These are phyloP conservation scores for Brachyptera risi DNA, from an alignment of 2,888 invertebrate genomes.

Conservation along the genomic window DNA sequence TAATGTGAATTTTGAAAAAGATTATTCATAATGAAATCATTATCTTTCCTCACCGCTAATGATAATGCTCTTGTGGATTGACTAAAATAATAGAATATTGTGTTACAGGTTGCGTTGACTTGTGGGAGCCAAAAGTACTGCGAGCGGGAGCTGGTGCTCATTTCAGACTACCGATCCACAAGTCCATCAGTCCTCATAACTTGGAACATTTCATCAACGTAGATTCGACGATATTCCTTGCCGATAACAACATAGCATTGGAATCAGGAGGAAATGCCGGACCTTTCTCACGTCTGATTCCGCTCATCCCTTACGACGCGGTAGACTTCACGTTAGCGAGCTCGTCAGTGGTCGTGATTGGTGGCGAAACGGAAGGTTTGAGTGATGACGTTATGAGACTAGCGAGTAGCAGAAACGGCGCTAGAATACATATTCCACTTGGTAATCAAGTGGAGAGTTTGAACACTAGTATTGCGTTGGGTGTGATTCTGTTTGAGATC, in stretches of 20 bases:
- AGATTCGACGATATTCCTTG: constrained; percentile 19
- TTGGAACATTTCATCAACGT: neutral
- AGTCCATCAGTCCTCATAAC: constrained; percentile 45
- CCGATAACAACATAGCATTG: constrained; percentile 20
- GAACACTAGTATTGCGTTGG: constrained; percentile 78
- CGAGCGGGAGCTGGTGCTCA: constrained; percentile 82
- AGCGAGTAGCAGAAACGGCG: constrained; percentile 54
- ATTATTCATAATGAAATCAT: too few relatives aligned
- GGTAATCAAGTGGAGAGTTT: constrained; percentile 74
- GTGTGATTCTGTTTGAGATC: constrained; percentile 81
- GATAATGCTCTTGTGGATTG: neutral
- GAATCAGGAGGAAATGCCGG: neutral
- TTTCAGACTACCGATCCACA: constrained; percentile 68
- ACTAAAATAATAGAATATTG: too few relatives aligned
- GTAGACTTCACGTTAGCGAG: constrained; percentile 52
- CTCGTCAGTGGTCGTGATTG: constrained; percentile 68
- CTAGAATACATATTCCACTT: constrained; percentile 74
- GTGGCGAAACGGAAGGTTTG: constrained; percentile 88
- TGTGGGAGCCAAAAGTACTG: constrained; percentile 87
- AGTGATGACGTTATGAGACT: constrained; percentile 64
- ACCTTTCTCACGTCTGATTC: constrained; percentile 42
- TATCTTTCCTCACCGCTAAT: neutral
- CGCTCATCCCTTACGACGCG: constrained; percentile 59
- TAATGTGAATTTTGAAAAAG: too few relatives aligned
- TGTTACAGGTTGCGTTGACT: constrained; percentile 72